phyloP scores from a whole-genome alignment of 1,140 invertebrate species.

The Drosophila rufa region DNA sequence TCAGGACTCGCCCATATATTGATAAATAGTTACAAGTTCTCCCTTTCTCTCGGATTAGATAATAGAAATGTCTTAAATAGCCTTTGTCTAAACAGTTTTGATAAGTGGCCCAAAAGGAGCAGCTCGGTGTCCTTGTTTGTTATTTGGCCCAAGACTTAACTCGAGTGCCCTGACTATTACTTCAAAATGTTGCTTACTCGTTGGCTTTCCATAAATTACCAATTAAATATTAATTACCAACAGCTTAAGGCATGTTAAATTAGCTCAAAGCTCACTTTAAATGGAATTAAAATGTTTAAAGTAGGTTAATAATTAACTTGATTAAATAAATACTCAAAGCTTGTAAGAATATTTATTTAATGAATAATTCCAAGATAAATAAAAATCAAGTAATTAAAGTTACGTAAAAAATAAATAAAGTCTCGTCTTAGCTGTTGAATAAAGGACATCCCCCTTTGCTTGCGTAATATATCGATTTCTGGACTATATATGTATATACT shows the following conservation, averaged over 20 bases:
- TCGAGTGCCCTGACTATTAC: background rate
- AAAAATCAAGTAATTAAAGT: too few species aligned
- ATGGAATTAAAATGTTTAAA: background rate
- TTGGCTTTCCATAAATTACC: background rate
- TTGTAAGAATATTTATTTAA: too few species aligned
- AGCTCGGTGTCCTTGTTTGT: too few species aligned
- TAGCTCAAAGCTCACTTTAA: background rate
- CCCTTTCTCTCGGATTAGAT: background rate
- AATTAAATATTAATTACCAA: slow-evolving; percentile 8
- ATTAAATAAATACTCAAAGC: too few species aligned
- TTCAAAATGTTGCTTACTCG: background rate
- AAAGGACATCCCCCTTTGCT: background rate
- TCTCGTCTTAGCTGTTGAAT: too few species aligned
- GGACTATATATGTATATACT: background rate
- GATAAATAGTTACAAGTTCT: slow-evolving; percentile 16
- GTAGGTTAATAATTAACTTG: background rate
- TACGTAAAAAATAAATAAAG: background rate
- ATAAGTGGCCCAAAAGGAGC: background rate
- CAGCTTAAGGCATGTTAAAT: background rate
- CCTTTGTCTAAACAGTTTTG: slow-evolving; percentile 15
- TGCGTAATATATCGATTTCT: slow-evolving; percentile 1
- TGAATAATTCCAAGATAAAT: too few species aligned
- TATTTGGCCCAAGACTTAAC: too few species aligned
- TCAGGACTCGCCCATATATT: slow-evolving; percentile 11
- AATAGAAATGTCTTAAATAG: slow-evolving; percentile 20